A percentile compares a stretch with the other conserved stretches of the same genome.
Evolutionary conservation across 2,888 invertebrate species (phyloP).

Genomic region (Tiliacea aurago): DNA sequence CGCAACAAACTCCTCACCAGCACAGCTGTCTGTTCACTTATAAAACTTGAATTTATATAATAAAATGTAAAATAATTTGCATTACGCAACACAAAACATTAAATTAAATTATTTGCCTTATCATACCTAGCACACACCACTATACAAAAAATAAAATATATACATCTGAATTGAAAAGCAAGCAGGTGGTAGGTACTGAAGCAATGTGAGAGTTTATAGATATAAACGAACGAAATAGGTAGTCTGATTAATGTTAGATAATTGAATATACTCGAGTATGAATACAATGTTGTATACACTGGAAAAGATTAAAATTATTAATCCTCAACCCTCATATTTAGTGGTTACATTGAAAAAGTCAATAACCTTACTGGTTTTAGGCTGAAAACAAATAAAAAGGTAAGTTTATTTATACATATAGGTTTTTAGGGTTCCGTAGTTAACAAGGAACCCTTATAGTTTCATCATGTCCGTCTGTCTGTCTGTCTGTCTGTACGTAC

Average conservation of each 20-base stretch:
- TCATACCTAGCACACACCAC: too few relatives aligned
- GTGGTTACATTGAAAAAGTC: neutral
- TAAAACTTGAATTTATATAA: too few relatives aligned
- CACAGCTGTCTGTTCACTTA: too few relatives aligned
- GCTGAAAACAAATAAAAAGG: neutral
- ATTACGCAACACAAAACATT: too few relatives aligned
- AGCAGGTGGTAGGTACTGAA: neutral
- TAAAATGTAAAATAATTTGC: too few relatives aligned
- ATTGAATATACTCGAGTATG: neutral
- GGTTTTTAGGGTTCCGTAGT: too few relatives aligned
- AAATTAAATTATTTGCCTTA: too few relatives aligned
- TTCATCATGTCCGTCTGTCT: too few relatives aligned
- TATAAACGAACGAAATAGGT: neutral
- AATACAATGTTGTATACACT: neutral
- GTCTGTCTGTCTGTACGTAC: too few relatives aligned
- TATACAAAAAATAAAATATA: too few relatives aligned
- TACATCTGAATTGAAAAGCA: neutral
- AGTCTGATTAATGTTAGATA: conserved; percentile 5
- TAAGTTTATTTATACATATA: neutral
- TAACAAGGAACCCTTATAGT: too few relatives aligned
- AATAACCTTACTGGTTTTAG: neutral
- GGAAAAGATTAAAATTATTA: conserved; percentile 3
- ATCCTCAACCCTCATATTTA: neutral
- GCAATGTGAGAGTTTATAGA: neutral
- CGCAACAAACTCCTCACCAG: too few relatives aligned